These are phyloP conservation scores for Baryphthengus martii DNA, from an alignment of 2,113 vertebrate species.

Conservation along the genomic window DNA sequence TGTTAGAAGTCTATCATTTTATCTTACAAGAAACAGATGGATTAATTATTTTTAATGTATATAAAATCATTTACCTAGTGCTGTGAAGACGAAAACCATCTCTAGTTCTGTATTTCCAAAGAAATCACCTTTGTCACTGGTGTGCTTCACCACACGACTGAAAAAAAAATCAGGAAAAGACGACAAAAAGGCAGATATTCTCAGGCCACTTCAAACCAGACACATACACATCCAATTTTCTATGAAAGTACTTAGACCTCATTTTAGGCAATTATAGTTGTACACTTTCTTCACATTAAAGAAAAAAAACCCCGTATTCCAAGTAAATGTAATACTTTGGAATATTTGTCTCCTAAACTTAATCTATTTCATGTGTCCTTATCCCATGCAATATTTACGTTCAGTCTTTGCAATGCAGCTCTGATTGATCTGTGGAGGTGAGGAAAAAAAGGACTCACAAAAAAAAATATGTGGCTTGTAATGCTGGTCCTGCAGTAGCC, in stretches of 20 bases:
- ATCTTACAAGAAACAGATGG: neutral
- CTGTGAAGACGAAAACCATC: neutral
- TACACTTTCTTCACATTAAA: neutral
- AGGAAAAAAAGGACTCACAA: neutral
- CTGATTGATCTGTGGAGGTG: neutral
- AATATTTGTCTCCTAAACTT: neutral
- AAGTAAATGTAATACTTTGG: neutral
- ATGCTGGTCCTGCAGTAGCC: neutral
- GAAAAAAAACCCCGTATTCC: neutral
- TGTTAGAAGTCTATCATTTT: neutral
- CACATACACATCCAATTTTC: neutral
- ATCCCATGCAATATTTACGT: neutral
- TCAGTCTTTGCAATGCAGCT: neutral
- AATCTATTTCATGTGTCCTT: neutral
- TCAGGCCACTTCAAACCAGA: neutral
- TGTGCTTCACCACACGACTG: neutral
- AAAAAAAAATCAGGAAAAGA: neutral
- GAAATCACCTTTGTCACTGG: neutral
- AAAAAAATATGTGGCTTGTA: neutral
- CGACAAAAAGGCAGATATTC: neutral
- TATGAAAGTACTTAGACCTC: neutral
- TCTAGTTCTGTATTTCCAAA: neutral
- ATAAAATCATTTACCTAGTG: neutral
- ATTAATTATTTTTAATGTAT: neutral
- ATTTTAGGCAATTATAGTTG: neutral